Evolutionary conservation across 30 jellyfish, hydroid and myxozoan species (phyloP), one percentile per base, ranked within the genome.

Genomic region (Aurelia sp.): DNA sequence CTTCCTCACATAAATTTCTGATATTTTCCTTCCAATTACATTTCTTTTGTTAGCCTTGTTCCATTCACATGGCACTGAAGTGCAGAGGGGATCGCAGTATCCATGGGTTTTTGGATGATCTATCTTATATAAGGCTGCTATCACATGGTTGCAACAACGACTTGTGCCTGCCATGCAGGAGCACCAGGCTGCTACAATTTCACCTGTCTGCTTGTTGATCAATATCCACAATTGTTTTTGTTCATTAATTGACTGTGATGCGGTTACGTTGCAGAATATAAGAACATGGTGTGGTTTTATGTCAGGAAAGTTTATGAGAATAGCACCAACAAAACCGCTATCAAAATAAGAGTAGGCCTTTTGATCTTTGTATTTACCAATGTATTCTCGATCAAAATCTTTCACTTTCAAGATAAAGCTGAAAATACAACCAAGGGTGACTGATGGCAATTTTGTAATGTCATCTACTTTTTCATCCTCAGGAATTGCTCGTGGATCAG

Each of bases 311-410:
- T 58, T 13, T 5, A 44, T 63, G 52, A 13, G 63, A 11, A 80
- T 20, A 31, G 74, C 21, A 40, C 63, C 86, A 44, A 80, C 90
- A 63, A 80, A 80, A 16, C 73, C 86, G 41, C 91, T 81, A 44
- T n/a, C 65, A 62, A 66, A 81, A 47, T 81, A 81, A 18, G 76
- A 81, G 73, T 66, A 81, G 23, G 91, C 91, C 51, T 81, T 81
- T 58, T 66, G 76, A 66, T 81, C 91, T 58, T 81, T 81, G 73
- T 81, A 81, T 53, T 59, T 66, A n/a, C 91, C 91, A 66, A 81
- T 58, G 52, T 81, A 51, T 19, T 81, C 87, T 23, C 30, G 18
- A 35, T 81, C 87, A 78, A 66, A 71, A 60, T 53, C 89, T 71
- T 59, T 85, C 61, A 50, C 85, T 72, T 74, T 74, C 53, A 60